Evolutionary conservation across 2,797 vertebrate genomes (phyloP).

Genomic region (Rhabdophis nuchalis): DNA sequence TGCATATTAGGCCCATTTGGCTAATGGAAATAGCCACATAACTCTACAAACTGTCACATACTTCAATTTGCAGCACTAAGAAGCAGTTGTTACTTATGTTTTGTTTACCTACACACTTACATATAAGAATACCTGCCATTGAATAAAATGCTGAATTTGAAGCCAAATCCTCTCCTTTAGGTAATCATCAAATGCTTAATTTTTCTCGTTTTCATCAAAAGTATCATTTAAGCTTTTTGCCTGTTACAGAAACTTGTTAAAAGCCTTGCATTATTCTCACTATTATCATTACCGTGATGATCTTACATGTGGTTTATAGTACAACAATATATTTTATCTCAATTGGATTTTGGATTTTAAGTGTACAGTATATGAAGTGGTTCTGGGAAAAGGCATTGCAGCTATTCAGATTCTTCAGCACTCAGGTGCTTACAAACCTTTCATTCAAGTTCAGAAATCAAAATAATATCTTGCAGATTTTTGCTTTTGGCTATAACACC

Average conservation of each 20-base stretch:
- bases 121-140: background rate
- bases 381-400: conserved; percentile 53
- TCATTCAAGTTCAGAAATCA: conserved; percentile 66
- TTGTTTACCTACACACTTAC: background rate
- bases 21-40: background rate
- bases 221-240: conserved; percentile 26
- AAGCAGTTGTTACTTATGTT: background rate
- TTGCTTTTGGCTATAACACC: conserved; percentile 73
- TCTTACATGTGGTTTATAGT: conserved; percentile 52
- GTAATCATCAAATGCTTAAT: conserved; percentile 31
- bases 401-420: conserved; percentile 65
- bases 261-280: background rate
- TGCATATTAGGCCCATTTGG: background rate
- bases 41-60: background rate
- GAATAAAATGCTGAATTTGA: conserved; percentile 17
- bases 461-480: conserved; percentile 66
- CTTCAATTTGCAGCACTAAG: background rate
- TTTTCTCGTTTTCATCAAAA: conserved; percentile 42
- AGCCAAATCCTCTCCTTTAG: conserved; percentile 27
- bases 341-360: conserved; percentile 49
- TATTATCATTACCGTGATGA: background rate
- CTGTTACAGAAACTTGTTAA: background rate
- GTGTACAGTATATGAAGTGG: conserved; percentile 34
- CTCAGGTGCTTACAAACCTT: conserved; percentile 70
- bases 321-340: conserved; percentile 47